Base-by-base conservation (phyloP, 2,888 invertebrate genomes). In the Micropterix aruncella region DNA sequence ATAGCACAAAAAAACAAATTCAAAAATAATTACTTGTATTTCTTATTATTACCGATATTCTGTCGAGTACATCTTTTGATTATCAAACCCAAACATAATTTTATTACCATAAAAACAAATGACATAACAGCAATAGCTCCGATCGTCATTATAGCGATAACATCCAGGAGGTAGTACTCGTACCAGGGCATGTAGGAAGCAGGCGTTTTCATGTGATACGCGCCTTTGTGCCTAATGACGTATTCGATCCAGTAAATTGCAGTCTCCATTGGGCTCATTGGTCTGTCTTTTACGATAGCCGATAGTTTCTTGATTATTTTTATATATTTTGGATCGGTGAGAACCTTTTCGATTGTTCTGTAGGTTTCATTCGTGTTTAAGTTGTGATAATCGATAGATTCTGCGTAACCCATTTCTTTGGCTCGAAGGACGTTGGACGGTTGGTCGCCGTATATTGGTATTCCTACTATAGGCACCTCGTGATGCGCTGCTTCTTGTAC, bases 241-340 rank as follows among this genome's bases (percentile, higher is more conserved):
- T 76, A 75, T 49, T 76, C 74, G 7, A 73, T 62, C 76, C 76
- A 75, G 53, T 58, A 76, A 46, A 72, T 57, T 1, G 73, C 73
- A 1, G 65, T 69, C 42, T 75, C 65, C 38, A 67, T 55, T 0
- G 74, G 63, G 18, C 55, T 37, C 15, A 71, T 54, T 0, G 75
- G 75, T 40, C 75, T 65, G 54, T 76, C 75, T 49, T 65, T 68
- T 51, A 72, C 75, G 19, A 70, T 58, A 9, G 50, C 49, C 0
- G 74, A 70, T 17, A 72, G 53, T 44, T 57, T 55, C 49, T 62
- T 57, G 1, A 73, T 65, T 62, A 61, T 2, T 62, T 61, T 14
- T 5, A 5, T 9, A 14, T 38, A 38, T 5, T 15, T 38, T 2
- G 51, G 51, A 44, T 59, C 52, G 3, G 42, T 46, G 3, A 60